A percentile compares a stretch with the other conserved stretches of the same genome.
phyloP scores from a whole-genome alignment of 1,140 invertebrate genomes.

The Idris sp. region DNA sequence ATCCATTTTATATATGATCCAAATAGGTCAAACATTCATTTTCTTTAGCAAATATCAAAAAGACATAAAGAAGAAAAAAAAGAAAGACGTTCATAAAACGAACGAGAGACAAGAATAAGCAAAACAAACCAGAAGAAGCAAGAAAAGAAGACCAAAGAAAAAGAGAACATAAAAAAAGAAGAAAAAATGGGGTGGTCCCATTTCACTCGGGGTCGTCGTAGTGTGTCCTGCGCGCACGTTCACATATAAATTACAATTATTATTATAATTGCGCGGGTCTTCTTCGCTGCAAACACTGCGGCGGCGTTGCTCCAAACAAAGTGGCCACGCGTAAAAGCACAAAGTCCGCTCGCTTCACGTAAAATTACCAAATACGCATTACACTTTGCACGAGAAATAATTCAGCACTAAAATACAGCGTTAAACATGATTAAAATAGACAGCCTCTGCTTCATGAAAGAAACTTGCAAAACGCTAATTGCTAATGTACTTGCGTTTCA shows the following conservation, averaged over 20 bases:
- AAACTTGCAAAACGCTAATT: constrained; percentile 47
- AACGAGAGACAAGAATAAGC: neutral
- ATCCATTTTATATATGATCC: constrained; percentile 50
- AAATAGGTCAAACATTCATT: constrained; percentile 47
- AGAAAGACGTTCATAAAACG: no score
- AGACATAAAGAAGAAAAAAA: constrained; percentile 1
- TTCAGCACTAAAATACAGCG: constrained; percentile 56
- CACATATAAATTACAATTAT: constrained; percentile 63
- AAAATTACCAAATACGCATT: constrained; percentile 46
- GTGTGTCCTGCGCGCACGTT: constrained; percentile 31
- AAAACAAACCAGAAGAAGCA: constrained; percentile 15
- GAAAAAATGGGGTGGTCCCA: constrained; percentile 47
- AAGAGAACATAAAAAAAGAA: constrained; percentile 28
- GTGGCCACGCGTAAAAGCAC: constrained; percentile 30
- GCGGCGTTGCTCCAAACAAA: constrained; percentile 50
- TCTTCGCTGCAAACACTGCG: constrained; percentile 26
- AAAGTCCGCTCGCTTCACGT: constrained; percentile 45
- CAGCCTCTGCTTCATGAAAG: constrained; percentile 50
- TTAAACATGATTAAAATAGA: constrained; percentile 62
- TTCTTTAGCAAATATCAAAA: constrained; percentile 29
- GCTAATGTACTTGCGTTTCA: constrained; percentile 42
- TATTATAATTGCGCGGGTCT: constrained; percentile 60
- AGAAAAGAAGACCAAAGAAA: constrained; percentile 15
- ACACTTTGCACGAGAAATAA: constrained; percentile 53
- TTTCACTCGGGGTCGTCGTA: constrained; percentile 42